Evolutionary conservation across 2,113 vertebrate species (phyloP).

Genomic region (Alaudala cheleensis): DNA sequence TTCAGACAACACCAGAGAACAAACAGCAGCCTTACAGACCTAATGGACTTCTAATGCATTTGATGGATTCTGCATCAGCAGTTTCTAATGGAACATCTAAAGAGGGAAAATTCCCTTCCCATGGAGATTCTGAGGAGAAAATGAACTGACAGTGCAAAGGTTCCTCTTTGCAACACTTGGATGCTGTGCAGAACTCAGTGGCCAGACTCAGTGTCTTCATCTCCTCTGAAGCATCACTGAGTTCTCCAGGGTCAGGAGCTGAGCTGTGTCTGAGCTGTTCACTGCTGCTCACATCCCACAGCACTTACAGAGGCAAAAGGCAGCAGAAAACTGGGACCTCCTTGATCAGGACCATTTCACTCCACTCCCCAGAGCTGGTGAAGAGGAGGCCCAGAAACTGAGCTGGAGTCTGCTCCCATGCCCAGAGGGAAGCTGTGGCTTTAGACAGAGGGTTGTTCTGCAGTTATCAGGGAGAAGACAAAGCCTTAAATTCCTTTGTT

Average conservation of each 20-base stretch:
- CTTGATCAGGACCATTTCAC: neutral
- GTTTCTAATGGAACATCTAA: slow-evolving; percentile 7
- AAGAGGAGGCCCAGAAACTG: neutral
- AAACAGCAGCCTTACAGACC: neutral
- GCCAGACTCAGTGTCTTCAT: neutral
- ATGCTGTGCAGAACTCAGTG: neutral
- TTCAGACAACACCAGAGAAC: slow-evolving; percentile 5
- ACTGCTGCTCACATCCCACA: neutral
- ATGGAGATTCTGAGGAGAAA: neutral
- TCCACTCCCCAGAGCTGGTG: neutral
- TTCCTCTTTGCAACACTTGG: neutral
- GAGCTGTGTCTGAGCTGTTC: neutral
- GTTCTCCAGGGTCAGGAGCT: neutral
- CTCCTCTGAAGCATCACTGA: neutral
- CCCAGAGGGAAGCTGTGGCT: neutral
- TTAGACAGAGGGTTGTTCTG: neutral
- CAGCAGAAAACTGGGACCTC: neutral
- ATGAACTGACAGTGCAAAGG: neutral
- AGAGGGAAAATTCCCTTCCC: neutral
- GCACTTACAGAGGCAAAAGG: neutral
- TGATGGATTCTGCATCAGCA: slow-evolving; percentile 55
- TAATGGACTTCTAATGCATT: slow-evolving; percentile 47
- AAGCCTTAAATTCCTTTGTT: neutral
- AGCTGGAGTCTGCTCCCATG: neutral
- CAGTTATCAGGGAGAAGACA: neutral